These are phyloP conservation scores for Melanotaenia pygmaea DNA, from an alignment of 2,797 vertebrate species.

Conservation along the genomic window DNA sequence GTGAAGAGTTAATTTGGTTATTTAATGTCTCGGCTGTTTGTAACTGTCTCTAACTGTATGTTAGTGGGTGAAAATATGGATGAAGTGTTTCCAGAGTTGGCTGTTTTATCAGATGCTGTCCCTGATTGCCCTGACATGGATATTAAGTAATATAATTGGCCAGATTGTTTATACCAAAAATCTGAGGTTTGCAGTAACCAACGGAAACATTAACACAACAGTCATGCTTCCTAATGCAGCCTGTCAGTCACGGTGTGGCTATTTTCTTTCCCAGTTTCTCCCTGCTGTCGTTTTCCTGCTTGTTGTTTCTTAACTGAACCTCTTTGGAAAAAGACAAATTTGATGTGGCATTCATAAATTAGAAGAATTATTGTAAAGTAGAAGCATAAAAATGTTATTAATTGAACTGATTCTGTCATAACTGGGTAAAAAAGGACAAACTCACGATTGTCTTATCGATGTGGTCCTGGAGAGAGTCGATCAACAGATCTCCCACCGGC, in stretches of 20 bases:
- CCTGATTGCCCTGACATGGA: slow-evolving; percentile 18
- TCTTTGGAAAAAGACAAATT: slow-evolving; percentile 6
- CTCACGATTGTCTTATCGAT: slow-evolving; percentile 92
- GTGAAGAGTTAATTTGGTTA: not conserved
- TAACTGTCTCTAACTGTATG: not conserved
- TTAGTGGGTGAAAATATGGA: not conserved
- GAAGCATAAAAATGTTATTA: not conserved
- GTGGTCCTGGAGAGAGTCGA: slow-evolving; percentile 95
- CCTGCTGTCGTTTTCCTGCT: slow-evolving; percentile 24
- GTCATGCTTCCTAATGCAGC: slow-evolving; percentile 11
- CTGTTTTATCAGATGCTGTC: slow-evolving; percentile 8
- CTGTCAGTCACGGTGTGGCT: slow-evolving; percentile 4
- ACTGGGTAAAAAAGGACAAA: not conserved
- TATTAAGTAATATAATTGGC: slow-evolving; percentile 38
- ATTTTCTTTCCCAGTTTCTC: slow-evolving; percentile 22
- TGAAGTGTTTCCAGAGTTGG: slow-evolving; percentile 8
- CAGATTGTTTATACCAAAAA: slow-evolving; percentile 12
- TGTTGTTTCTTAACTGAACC: slow-evolving; percentile 4
- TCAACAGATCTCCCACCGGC: slow-evolving; percentile 93
- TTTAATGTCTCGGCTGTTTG: slow-evolving; percentile 10
- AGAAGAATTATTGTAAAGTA: not conserved
- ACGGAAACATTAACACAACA: slow-evolving; percentile 26
- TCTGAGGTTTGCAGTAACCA: slow-evolving; percentile 15
- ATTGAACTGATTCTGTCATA: not conserved
- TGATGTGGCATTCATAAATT: slow-evolving; percentile 24